Evolutionary conservation across 2,113 vertebrate species (phyloP).

Genomic region (Baryphthengus martii): DNA sequence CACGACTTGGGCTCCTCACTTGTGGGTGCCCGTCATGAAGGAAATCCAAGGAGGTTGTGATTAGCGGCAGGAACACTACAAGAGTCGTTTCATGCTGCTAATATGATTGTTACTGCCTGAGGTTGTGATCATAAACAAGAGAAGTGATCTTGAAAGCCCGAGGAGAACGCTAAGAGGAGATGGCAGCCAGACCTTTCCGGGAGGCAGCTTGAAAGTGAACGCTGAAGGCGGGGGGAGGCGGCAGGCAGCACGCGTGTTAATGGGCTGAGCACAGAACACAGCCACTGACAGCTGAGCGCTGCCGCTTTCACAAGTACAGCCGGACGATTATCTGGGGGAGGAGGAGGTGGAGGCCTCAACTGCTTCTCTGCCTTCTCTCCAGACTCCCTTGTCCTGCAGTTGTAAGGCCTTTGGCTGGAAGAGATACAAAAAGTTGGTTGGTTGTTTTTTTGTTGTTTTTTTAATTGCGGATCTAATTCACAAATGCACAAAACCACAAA

Average conservation of each 20-base stretch:
- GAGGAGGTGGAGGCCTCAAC: neutral
- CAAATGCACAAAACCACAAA: neutral
- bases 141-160: neutral
- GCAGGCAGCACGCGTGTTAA: neutral
- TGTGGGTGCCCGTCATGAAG: neutral
- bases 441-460: too few species aligned
- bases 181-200: neutral
- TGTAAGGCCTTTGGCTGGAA: neutral
- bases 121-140: neutral
- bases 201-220: neutral
- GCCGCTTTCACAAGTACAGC: neutral
- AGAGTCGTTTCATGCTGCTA: neutral
- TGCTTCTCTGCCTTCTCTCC: neutral
- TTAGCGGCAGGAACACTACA: neutral
- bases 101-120: neutral
- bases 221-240: neutral
- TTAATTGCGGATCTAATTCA: neutral
- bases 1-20: neutral
- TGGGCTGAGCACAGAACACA: neutral
- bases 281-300: neutral
- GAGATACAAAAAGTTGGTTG: neutral
- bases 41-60: neutral
- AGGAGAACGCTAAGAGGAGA: neutral
- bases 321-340: neutral
- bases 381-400: neutral